These are phyloP conservation scores for Eudemis profundana DNA, from an alignment of 2,888 invertebrate genomes.

Conservation along the genomic window DNA sequence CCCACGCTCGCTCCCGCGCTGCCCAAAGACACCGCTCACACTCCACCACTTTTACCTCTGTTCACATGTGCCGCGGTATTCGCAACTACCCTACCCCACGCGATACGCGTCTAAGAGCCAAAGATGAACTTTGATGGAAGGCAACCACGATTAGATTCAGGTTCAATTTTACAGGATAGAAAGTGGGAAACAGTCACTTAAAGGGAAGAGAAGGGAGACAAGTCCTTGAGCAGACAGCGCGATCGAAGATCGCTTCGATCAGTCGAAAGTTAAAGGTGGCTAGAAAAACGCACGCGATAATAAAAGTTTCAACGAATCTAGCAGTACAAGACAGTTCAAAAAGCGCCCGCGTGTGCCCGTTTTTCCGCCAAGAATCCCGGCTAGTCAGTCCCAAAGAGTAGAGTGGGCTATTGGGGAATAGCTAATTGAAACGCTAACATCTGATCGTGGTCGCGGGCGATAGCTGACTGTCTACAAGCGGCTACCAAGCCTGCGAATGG, in stretches of 20 bases:
- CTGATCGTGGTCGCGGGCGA: constrained; percentile 45
- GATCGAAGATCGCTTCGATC: constrained; percentile 9
- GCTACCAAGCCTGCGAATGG: constrained; percentile 61
- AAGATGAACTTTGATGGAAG: constrained; percentile 31
- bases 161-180: constrained; percentile 11
- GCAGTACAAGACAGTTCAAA: background rate
- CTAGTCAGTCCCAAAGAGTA: constrained; percentile 3
- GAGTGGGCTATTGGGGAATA: constrained; percentile 22
- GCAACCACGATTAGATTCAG: constrained; percentile 40
- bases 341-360: constrained; percentile 25
- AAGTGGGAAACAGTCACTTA: background rate
- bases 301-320: background rate
- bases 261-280: constrained; percentile 17
- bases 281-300: constrained; percentile 28
- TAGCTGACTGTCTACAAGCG: constrained; percentile 51
- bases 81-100: constrained; percentile 48
- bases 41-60: constrained; percentile 61
- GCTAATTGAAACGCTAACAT: constrained; percentile 35
- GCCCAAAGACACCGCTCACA: constrained; percentile 80
- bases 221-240: constrained; percentile 11
- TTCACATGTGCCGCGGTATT: constrained; percentile 68
- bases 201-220: constrained; percentile 5
- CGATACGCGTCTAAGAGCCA: constrained; percentile 38
- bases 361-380: constrained; percentile 18
- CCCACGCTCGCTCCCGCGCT: constrained; percentile 72